Evolutionary conservation across 2,888 invertebrate genomes (phyloP).

Genomic region (Philereme vetulata): DNA sequence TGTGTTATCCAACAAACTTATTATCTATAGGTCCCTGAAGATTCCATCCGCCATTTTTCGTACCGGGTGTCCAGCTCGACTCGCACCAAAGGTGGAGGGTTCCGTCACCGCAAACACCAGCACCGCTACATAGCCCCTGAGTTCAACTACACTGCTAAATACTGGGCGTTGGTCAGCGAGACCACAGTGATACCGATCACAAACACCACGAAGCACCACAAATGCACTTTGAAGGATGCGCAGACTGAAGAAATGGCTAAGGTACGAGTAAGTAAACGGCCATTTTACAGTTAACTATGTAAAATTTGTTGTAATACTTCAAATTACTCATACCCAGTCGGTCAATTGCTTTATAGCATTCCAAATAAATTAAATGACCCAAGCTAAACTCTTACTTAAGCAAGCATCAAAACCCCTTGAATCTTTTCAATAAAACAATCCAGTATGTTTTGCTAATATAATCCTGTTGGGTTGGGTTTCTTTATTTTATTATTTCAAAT

Average conservation of each 20-base stretch:
- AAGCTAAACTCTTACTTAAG: too few relatives aligned
- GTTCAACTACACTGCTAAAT: slow-evolving; percentile 75
- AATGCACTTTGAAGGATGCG: slow-evolving; percentile 73
- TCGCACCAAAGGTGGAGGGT: slow-evolving; percentile 73
- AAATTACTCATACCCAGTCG: too few relatives aligned
- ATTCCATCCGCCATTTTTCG: slow-evolving; percentile 71
- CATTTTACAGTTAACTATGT: too few relatives aligned
- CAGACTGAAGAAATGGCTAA: slow-evolving; percentile 75
- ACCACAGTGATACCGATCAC: slow-evolving; percentile 61
- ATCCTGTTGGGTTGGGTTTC: too few relatives aligned
- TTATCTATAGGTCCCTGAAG: slow-evolving; percentile 64
- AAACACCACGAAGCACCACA: slow-evolving; percentile 66
- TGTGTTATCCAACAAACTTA: neutral
- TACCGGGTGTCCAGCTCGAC: slow-evolving; percentile 78
- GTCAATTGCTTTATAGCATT: too few relatives aligned
- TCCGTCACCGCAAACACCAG: slow-evolving; percentile 72
- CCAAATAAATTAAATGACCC: too few relatives aligned
- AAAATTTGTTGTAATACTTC: too few relatives aligned
- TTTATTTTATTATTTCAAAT: too few relatives aligned
- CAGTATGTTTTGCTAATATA: too few relatives aligned
- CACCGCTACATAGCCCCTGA: slow-evolving; percentile 78
- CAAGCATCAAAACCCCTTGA: too few relatives aligned
- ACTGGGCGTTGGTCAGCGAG: slow-evolving; percentile 77
- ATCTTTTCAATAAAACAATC: too few relatives aligned
- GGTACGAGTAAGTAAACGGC: slow-evolving; percentile 43